Conservation (phyloP, 2,113 vertebrate genomes). For the Bujurquina vittata region DNA sequence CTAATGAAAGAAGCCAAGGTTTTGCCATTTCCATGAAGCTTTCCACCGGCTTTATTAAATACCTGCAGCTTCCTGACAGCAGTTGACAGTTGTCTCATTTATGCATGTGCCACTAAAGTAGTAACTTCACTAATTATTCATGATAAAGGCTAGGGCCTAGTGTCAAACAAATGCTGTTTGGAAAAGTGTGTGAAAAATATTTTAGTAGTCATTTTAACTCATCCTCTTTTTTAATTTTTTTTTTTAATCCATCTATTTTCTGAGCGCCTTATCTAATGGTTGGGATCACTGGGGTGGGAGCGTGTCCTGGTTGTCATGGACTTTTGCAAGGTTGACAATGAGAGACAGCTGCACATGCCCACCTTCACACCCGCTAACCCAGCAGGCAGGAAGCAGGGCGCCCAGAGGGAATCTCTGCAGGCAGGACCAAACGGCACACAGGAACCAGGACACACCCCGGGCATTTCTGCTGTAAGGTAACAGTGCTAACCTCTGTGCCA, state of each 20-base stretch:
- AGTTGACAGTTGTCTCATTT: no score
- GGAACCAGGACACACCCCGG: no score
- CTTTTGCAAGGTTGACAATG: neutral
- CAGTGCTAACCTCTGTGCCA: no score
- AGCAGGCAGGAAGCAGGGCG: neutral
- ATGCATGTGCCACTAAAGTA: neutral
- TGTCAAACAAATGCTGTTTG: no score
- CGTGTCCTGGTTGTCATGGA: neutral
- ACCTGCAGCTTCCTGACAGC: no score
- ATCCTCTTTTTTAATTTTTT: neutral
- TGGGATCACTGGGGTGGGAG: neutral
- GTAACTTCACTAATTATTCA: neutral
- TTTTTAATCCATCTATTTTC: neutral
- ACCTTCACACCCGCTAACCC: accelerated
- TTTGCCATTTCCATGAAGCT: no score
- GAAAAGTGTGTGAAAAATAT: no score
- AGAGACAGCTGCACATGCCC: neutral
- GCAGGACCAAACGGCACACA: no score
- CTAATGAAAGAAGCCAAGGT: neutral
- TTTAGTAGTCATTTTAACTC: no score
- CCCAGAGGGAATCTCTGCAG: no score
- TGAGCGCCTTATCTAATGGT: accelerated
- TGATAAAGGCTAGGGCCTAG: neutral
- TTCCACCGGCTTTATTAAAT: no score
- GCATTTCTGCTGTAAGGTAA: no score